Percentiles rank a stretch among this genome's conserved stretches.
phyloP scores from a whole-genome alignment of 1,140 invertebrate genomes.

The Eciton burchellii region DNA sequence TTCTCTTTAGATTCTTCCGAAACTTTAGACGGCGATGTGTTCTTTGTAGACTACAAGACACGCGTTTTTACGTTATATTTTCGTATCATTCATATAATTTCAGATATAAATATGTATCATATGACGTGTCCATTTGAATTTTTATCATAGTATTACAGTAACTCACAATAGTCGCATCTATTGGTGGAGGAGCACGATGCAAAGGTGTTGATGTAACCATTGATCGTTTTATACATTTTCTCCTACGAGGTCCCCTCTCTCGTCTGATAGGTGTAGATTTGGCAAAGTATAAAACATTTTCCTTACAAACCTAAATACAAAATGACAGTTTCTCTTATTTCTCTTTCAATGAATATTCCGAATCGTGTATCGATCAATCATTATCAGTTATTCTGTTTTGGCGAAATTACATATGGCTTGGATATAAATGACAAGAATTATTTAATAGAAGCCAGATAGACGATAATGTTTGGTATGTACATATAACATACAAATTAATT shows the following conservation, averaged over 20 bases:
- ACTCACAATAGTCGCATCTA: conserved; percentile 80
- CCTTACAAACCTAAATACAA: conserved; percentile 82
- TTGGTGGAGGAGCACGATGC: conserved; percentile 75
- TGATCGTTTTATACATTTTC: conserved; percentile 84
- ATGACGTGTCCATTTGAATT: background rate
- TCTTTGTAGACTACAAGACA: conserved; percentile 76
- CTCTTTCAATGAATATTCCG: too few species aligned
- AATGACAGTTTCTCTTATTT: conserved; percentile 62
- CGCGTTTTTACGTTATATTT: conserved; percentile 2
- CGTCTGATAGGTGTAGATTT: conserved; percentile 81
- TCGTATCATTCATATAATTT: too few species aligned
- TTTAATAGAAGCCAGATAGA: conserved; percentile 51
- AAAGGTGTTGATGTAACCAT: conserved; percentile 84
- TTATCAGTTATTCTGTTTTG: conserved; percentile 65
- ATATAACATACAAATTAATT: background rate
- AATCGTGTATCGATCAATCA: conserved; percentile 9
- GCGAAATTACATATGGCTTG: conserved; percentile 28
- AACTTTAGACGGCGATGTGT: conserved; percentile 75
- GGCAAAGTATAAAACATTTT: conserved; percentile 84
- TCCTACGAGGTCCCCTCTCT: conserved; percentile 80
- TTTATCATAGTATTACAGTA: background rate
- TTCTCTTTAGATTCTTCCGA: conserved; percentile 85
- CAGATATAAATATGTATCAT: background rate
- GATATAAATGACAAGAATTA: conserved; percentile 66
- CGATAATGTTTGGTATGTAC: background rate